Base-by-base conservation (phyloP, 2,888 invertebrate species). In the Brenthis ino region DNA sequence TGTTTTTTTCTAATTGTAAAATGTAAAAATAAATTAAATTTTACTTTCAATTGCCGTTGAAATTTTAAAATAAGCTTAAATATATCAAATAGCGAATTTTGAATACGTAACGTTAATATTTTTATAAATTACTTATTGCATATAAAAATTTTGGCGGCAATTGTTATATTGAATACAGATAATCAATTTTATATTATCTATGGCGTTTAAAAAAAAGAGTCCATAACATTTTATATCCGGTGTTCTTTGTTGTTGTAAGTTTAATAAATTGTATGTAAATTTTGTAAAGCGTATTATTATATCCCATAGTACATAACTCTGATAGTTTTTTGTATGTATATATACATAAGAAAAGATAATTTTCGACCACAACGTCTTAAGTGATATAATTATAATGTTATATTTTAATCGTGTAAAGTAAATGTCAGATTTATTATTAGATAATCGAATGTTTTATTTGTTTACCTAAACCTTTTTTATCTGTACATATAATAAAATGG, bases 351-450 rank as follows among this genome's bases (percentile, higher is more conserved):
- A 64, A 67, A 65, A 63, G 69, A 66, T 61, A 65, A 58, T 69
- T 71, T 72, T 72, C 75, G 77, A 85, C 81, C 79, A 80, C 11
- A 43, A 43, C 79, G 78, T 82, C 56, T 28, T 83, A 84, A 82
- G 82, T 85, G 83, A 86, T 85, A 83, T 72, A 65, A 80, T 75
- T 72, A 79, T 81, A 84, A 81, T 78, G 83, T 85, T 85, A 82
- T 82, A 85, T 85, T 85, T 83, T 86, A 85, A 84, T 76, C 79
- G 72, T 89, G 88, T 88, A 89, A 89, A 81, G 87, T 89, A 91
- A 86, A 90, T 84, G 82, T 84, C 82, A 79, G 79, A 81, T 79
- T 72, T 78, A 74, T 74, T 80, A 84, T 72, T 83, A 84, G 81
- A 74, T 79, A 72, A 82, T 76, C 57, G 67, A 75, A 75, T 33